Conservation (phyloP, 2,113 vertebrate species). For the Diadophis punctatus region DNA sequence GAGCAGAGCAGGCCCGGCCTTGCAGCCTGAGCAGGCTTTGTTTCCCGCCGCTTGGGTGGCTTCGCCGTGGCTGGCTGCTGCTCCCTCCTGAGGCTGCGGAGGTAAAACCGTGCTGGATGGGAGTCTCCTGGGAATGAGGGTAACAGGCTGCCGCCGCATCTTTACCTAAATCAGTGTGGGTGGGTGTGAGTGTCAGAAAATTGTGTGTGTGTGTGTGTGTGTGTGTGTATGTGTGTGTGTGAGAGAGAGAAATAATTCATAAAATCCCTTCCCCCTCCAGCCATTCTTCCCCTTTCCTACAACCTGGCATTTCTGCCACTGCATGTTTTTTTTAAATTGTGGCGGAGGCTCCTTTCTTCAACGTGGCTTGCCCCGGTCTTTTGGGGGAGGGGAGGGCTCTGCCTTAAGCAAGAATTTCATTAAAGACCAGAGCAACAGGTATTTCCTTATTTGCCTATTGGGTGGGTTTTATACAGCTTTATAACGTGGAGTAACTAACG, state of each 20-base stretch:
- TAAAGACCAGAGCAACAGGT: constrained; percentile 12
- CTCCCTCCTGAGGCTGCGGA: neutral
- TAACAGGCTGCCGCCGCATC: no score
- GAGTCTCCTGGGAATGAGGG: neutral
- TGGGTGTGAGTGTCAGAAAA: no score
- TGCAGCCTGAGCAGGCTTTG: constrained; percentile 6
- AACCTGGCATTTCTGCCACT: neutral
- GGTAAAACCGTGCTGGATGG: neutral
- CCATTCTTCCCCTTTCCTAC: neutral
- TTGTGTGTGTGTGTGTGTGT: neutral
- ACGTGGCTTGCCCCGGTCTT: no score
- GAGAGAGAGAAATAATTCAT: neutral
- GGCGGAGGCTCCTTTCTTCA: neutral
- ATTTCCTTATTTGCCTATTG: neutral
- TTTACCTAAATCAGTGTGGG: neutral
- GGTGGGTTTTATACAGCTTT: neutral
- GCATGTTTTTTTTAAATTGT: neutral
- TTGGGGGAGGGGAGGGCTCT: neutral
- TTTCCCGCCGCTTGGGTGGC: neutral
- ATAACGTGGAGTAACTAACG: neutral
- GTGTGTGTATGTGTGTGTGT: neutral
- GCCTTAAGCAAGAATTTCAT: neutral
- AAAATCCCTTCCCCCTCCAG: neutral
- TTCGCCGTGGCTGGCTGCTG: no score
- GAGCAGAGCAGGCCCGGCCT: constrained; percentile 8